phyloP scores from a whole-genome alignment of 2,888 invertebrate species.

The Leptarthrus brevirostris region DNA sequence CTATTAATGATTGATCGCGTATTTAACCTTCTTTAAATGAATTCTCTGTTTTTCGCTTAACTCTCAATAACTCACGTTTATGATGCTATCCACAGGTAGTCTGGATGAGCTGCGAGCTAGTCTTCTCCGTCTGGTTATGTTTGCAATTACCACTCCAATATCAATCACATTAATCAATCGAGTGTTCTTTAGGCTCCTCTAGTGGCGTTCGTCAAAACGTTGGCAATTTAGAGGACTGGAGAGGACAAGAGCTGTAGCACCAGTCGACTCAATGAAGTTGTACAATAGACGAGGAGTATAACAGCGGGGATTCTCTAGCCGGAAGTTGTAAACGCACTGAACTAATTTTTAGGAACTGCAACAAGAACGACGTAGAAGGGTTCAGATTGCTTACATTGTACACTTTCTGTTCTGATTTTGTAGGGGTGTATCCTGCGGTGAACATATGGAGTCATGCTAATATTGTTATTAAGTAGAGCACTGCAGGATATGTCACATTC shows the following conservation, averaged over 20 bases:
- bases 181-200: no score
- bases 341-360: slow-evolving; percentile 49
- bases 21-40: slow-evolving; percentile 44
- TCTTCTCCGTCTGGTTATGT: slow-evolving; percentile 10
- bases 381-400: no score
- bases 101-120: neutral
- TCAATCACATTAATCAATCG: slow-evolving; percentile 42
- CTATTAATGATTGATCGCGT: slow-evolving; percentile 41
- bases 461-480: no score
- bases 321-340: slow-evolving; percentile 52
- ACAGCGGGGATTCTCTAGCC: slow-evolving; percentile 49
- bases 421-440: slow-evolving; percentile 31
- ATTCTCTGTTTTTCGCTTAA: slow-evolving; percentile 23
- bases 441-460: neutral
- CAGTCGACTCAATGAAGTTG: neutral
- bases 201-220: neutral
- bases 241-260: neutral
- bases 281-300: slow-evolving; percentile 1
- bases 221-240: slow-evolving; percentile 2
- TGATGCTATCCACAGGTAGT: neutral
- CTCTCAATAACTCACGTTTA: slow-evolving; percentile 16
- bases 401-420: neutral
- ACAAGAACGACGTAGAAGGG: neutral
- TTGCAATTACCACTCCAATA: slow-evolving; percentile 42
- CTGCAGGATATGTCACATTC: no score